These are phyloP conservation scores for Tricholaema leucomelas DNA, from an alignment of 2,113 vertebrate genomes.

Conservation along the genomic window DNA sequence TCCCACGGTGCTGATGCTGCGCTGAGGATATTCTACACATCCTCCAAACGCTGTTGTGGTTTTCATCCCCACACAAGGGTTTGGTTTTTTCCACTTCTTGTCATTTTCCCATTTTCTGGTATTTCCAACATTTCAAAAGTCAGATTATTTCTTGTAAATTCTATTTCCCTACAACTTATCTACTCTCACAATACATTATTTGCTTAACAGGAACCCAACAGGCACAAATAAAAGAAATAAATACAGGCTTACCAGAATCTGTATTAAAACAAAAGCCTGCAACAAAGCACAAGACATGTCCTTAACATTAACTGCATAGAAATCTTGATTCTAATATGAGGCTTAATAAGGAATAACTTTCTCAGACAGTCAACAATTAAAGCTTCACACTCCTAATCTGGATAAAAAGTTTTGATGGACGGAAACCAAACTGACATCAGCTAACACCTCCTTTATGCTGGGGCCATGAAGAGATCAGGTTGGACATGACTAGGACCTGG, in stretches of 20 bases:
- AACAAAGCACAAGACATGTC: background rate
- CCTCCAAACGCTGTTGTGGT: background rate
- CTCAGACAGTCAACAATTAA: background rate
- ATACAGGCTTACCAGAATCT: background rate
- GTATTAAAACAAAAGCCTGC: background rate
- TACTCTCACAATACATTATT: background rate
- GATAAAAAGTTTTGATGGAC: background rate
- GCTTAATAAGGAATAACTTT: background rate
- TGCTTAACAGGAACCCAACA: background rate
- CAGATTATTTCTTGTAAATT: background rate
- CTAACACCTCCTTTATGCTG: background rate
- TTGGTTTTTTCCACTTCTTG: background rate
- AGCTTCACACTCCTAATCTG: background rate
- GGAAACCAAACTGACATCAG: background rate
- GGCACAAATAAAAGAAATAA: background rate
- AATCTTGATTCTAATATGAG: background rate
- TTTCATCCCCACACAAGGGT: background rate
- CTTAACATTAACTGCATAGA: background rate
- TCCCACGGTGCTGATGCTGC: background rate
- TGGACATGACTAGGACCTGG: background rate
- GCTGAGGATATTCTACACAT: background rate
- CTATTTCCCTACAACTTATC: background rate
- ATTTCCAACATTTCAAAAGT: background rate
- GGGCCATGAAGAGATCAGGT: background rate
- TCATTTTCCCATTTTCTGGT: background rate